These are phyloP conservation scores for Oryzias sinensis DNA, from an alignment of 2,797 vertebrate genomes.

Conservation along the genomic window DNA sequence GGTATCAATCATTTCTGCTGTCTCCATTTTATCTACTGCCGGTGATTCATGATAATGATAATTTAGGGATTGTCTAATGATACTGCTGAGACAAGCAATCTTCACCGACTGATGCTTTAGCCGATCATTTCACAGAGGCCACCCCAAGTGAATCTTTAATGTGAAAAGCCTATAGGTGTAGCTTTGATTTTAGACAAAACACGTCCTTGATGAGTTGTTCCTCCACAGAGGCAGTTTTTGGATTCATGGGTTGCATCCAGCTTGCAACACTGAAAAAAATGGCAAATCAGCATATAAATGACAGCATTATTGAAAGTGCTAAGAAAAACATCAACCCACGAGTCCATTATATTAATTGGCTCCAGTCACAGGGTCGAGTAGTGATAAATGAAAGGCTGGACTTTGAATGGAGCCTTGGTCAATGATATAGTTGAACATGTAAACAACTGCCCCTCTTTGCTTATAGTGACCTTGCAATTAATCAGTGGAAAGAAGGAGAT, in stretches of 20 bases:
- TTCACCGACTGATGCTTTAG: constrained; percentile 39
- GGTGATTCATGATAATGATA: constrained; percentile 59
- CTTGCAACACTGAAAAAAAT: constrained; percentile 61
- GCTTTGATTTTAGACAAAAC: constrained; percentile 67
- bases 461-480: constrained; percentile 78
- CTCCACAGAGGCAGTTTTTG: constrained; percentile 42
- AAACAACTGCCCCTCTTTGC: constrained; percentile 76
- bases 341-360: constrained; percentile 81
- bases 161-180: constrained; percentile 53
- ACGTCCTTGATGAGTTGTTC: constrained; percentile 63
- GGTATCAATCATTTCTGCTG: constrained; percentile 46
- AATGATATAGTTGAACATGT: constrained; percentile 62
- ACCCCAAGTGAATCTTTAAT: constrained; percentile 58
- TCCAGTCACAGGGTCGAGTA: constrained; percentile 43
- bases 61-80: constrained; percentile 66
- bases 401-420: constrained; percentile 64
- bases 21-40: constrained; percentile 43
- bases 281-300: constrained; percentile 78
- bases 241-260: constrained; percentile 62
- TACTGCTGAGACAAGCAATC: constrained; percentile 63
- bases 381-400: constrained; percentile 74
- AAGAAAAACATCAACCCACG: constrained; percentile 67
- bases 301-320: constrained; percentile 60
- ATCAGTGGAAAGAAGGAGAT: constrained; percentile 56
- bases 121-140: constrained; percentile 53